These are phyloP conservation scores for Tachyglossus aculeatus DNA, from an alignment of 2,797 vertebrate species.

Conservation along the genomic window DNA sequence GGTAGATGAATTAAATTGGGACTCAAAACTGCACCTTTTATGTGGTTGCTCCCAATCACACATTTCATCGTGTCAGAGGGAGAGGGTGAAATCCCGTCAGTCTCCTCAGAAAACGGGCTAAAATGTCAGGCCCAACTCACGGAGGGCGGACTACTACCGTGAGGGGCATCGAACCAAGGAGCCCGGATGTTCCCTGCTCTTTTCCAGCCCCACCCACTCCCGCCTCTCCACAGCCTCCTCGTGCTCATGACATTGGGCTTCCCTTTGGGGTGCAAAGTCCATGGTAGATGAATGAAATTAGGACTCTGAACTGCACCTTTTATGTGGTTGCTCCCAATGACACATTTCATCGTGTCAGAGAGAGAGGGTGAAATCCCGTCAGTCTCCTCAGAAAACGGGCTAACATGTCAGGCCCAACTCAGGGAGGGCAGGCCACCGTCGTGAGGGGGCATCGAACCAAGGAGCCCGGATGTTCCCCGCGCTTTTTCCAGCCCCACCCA, in stretches of 20 bases:
- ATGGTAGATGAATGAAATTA: no score
- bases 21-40: rapidly evolving
- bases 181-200: constrained; percentile 51
- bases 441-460: no score
- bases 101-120: no score
- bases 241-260: not conserved
- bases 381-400: no score
- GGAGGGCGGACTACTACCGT: rapidly evolving
- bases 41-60: no score
- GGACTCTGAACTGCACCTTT: constrained; percentile 68
- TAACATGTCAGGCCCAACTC: no score
- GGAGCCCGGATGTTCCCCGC: no score
- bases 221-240: not conserved
- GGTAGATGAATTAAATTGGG: not conserved
- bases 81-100: rapidly evolving
- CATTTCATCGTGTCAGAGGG: no score
- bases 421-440: no score
- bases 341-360: constrained; percentile 62
- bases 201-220: no score
- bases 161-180: not conserved
- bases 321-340: constrained; percentile 56
- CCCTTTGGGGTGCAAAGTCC: not conserved
- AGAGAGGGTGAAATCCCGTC: no score
- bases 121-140: not conserved
- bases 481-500: rapidly evolving